Base-by-base conservation (phyloP, 2,113 vertebrate genomes). In the Oryzias woworae region DNA sequence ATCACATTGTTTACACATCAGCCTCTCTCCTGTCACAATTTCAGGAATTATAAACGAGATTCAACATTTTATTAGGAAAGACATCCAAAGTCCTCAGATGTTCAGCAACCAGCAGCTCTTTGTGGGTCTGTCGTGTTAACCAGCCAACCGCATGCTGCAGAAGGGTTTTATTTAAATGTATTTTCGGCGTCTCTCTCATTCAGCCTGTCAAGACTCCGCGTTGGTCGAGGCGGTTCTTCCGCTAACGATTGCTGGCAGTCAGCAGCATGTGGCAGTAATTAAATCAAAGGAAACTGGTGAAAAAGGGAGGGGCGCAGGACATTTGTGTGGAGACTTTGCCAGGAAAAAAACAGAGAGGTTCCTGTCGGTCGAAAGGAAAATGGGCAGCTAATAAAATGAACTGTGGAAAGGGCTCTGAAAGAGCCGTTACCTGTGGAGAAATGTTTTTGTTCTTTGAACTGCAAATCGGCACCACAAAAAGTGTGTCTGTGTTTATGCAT, bases 261-360 rank as follows among this genome's bases (percentile, higher is more conserved):
- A 69, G 84, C 88, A 87, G 82, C 92, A 94, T 92, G 91, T 91
- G 92, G 92, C 89, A 73, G 93, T 94, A 92, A 92, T 94, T 94
- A 93, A 93, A 92, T 90, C 71, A 92, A 84, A 79, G 85, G 84
- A 78, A 87, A 86, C 92, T 90, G 83, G 81, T 83, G 79, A 88
- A 75, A 82, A 51, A 62, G 45, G 17, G 14, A 4, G 18, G 15
- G 44, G 17, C 78, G 53, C 13, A 41, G 28, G 5, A 53, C 2
- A 41, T 58, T 54, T 83, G 85, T 71, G 82, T 75, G 54, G 76
- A 81, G 85, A 72, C 67, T 84, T 46, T 91, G 92, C 89, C 92
- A 92, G 59, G 90, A 64, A 59, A 57, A 18, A 56, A 53, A 51
- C 24, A 46, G 1, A 59, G 41, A 24, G 50, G 57, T 59, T 83